Conservation (phyloP, 2,797 vertebrate genomes). For the Gymnoscopelus microlampas region DNA sequence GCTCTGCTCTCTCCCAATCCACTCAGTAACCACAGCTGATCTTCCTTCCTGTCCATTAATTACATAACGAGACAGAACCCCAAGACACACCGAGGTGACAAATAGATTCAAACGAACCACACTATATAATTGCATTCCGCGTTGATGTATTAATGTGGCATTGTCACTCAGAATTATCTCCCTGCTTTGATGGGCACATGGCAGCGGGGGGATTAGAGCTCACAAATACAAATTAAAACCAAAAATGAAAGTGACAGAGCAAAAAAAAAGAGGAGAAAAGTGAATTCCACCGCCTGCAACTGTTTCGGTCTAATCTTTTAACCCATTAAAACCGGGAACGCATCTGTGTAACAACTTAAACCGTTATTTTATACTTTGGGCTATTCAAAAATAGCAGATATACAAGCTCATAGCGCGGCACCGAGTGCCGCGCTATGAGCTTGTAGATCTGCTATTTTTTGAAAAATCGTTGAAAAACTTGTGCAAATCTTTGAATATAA, state of each 20-base stretch:
- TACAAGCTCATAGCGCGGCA: too few relatives aligned
- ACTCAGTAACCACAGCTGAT: constrained; percentile 32
- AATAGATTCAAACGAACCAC: constrained; percentile 60
- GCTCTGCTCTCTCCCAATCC: constrained; percentile 32
- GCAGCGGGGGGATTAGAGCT: constrained; percentile 63
- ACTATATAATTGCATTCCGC: constrained; percentile 39
- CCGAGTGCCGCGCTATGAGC: too few relatives aligned
- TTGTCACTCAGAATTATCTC: constrained; percentile 74
- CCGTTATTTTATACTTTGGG: too few relatives aligned
- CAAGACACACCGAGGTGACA: constrained; percentile 45
- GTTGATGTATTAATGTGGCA: constrained; percentile 35
- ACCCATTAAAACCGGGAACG: too few relatives aligned
- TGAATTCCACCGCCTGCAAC: constrained; percentile 50
- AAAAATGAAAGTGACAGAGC: constrained; percentile 29
- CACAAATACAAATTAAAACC: constrained; percentile 65
- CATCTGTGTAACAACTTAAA: too few relatives aligned
- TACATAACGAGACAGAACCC: constrained; percentile 44
- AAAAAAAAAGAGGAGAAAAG: constrained; percentile 23
- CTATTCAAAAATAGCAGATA: too few relatives aligned
- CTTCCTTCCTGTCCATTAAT: constrained; percentile 40
- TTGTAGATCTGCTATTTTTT: too few relatives aligned
- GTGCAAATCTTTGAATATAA: too few relatives aligned
- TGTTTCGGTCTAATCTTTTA: constrained; percentile 60
- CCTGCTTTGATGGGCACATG: constrained; percentile 47
- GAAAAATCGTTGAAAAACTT: too few relatives aligned